Evolutionary conservation across 2,113 vertebrate species (phyloP).

Genomic region (Sander vitreus): DNA sequence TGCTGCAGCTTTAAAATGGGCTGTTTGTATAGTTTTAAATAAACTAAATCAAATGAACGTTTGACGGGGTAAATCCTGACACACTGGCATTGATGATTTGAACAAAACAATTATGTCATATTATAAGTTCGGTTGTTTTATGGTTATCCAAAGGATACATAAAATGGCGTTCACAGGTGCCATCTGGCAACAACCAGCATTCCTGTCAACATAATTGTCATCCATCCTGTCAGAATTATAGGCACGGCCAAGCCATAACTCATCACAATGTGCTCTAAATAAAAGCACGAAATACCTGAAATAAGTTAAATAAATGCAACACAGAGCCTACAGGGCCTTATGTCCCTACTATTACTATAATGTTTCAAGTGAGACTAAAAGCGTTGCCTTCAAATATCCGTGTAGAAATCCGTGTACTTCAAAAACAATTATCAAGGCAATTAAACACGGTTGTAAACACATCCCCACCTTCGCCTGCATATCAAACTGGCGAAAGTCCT

Average conservation of each 20-base stretch:
- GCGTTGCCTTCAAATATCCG: neutral
- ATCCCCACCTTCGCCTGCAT: neutral
- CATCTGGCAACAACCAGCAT: neutral
- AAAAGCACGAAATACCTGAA: neutral
- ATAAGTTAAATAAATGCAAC: neutral
- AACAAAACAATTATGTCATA: neutral
- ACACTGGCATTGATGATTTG: neutral
- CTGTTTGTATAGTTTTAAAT: neutral
- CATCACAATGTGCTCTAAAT: neutral
- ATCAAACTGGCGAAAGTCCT: slow-evolving; percentile 19
- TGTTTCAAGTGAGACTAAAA: neutral
- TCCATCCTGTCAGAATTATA: neutral
- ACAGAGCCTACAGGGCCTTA: neutral
- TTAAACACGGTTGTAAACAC: slow-evolving; percentile 13
- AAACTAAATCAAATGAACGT: no score
- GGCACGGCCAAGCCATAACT: neutral
- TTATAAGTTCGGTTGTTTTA: neutral
- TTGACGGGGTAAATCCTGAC: no score
- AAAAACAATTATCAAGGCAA: neutral
- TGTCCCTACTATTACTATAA: neutral
- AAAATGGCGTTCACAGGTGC: neutral
- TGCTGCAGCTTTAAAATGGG: neutral
- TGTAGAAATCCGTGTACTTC: neutral
- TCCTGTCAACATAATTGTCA: neutral
- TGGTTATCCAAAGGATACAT: no score